These are phyloP conservation scores for Heteromurus nitidus DNA, from an alignment of 2,888 invertebrate genomes.

Conservation along the genomic window DNA sequence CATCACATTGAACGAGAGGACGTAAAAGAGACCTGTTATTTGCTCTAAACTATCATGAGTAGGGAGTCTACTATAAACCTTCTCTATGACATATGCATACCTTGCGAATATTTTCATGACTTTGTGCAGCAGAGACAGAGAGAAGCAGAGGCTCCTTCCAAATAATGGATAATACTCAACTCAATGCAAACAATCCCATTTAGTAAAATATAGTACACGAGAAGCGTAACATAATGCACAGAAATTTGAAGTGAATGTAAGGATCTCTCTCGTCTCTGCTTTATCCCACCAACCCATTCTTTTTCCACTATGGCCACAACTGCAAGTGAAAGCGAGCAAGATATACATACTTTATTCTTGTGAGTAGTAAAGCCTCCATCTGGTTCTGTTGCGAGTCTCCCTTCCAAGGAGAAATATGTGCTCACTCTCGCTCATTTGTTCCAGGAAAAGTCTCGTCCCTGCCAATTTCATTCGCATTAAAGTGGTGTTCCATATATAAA, in stretches of 20 bases:
- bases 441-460: conserved; percentile 35
- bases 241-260: too few relatives aligned
- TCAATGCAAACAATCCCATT: too few relatives aligned
- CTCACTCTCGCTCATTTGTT: conserved; percentile 13
- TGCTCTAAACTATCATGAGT: conserved; percentile 37
- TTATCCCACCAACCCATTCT: conserved; percentile 6
- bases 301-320: too few relatives aligned
- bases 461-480: conserved; percentile 50
- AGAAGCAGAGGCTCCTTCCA: neutral
- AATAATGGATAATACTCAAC: conserved; percentile 19
- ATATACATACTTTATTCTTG: too few relatives aligned
- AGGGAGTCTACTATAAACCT: too few relatives aligned
- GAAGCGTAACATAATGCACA: too few relatives aligned
- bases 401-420: neutral
- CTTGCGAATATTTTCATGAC: neutral
- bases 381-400: neutral
- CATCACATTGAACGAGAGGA: conserved; percentile 39
- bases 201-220: too few relatives aligned
- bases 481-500: conserved; percentile 16
- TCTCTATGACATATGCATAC: neutral
- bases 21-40: conserved; percentile 50
- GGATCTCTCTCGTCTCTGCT: too few relatives aligned
- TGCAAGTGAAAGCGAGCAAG: too few relatives aligned
- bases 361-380: too few relatives aligned
- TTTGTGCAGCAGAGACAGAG: too few relatives aligned